Base-by-base conservation (phyloP, 2,888 invertebrate genomes). In the Melitaea athalia region DNA sequence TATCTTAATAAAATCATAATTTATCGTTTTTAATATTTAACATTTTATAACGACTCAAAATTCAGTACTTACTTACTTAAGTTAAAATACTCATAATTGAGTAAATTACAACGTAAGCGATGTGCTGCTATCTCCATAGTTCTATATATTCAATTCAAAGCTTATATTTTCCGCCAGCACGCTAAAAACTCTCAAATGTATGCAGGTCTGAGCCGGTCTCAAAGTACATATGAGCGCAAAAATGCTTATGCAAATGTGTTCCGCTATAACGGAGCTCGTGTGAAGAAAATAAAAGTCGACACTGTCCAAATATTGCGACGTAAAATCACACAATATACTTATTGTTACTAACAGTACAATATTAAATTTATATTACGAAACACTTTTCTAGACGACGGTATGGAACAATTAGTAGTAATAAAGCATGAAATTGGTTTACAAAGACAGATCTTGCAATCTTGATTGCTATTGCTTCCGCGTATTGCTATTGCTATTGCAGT, bases 181-280 rank as follows among this genome's bases (percentile, higher is more conserved):
- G 64, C 63, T 64, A 60, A 70, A 70, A 65, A 70, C 59, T 49
- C n/a, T 61, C 15, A 69, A 71, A 73, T 73, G 62, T 72, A 70
- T 69, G 68, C 69, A 70, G 68, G 57, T 69, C 63, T 60, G 68
- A 59, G 65, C 60, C 64, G 5, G 50, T 67, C 60, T 64, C 52
- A 69, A 68, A 70, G 70, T 68, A 68, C 70, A 72, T 67, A 68
- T 64, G 67, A 72, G 64, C 59, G 60, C 62, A 73, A 70, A 73
- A 73, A 66, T 70, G 73, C 63, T 72, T 72, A 73, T 72, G 72
- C 72, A 73, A 73, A 73, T 72, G 57, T 42, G 15, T 59, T 24
- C 50, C 65, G 70, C 67, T 60, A 69, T 63, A 62, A 49, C 55
- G 63, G 67, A 63, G 67, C 53, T 66, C 59, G 65, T 62, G 67